Evolutionary conservation across 64 coral and sea anemone genomes (phyloP), one percentile per base, ranked within the genome.

Genomic region (Montipora foliosa): DNA sequence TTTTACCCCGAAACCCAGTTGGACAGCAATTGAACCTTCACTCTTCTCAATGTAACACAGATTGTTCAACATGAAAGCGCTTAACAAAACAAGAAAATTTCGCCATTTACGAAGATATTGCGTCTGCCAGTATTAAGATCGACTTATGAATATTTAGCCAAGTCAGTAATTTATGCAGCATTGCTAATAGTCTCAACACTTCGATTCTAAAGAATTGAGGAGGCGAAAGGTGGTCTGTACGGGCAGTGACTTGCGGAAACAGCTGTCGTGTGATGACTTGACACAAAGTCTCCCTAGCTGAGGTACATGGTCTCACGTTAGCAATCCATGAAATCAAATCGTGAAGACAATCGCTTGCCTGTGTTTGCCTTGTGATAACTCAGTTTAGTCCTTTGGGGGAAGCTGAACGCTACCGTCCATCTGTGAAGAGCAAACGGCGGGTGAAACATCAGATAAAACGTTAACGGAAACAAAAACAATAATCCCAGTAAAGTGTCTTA

Each of bases 111-210:
- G 6, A 72, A 51, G 82, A 86, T 86, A 86, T 86, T 86, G 82
- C 67, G 16, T 86, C 10, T 86, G 45, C 64, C 82, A 71, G 46
- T 59, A 62, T 44, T 14, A 11, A 57, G 11, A n/a, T 14, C 12
- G 17, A 52, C 47, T 86, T 6, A 51, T 86, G 82, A 71, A 86
- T 72, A 72, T 86, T 71, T 46, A 44, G 19, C 47, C 15, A 72
- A 5, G 64, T 37, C 37, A 37, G 37, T 86, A 86, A 86, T 86
- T 86, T 86, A 86, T 86, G 62, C 82, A 49, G 44, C 45, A 71
- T 86, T 51, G 20, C 68, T 71, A 24, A 71, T 50, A 86, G 66
- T 21, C 37, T 70, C 2, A 72, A 70, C 66, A 46, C 64, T 29
- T 22, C 45, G 82, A 86, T 71, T 71, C 44, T 86, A 14, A 20